These are phyloP conservation scores for Lycophotia porphyrea DNA, from an alignment of 2,888 invertebrate species.

Conservation along the genomic window DNA sequence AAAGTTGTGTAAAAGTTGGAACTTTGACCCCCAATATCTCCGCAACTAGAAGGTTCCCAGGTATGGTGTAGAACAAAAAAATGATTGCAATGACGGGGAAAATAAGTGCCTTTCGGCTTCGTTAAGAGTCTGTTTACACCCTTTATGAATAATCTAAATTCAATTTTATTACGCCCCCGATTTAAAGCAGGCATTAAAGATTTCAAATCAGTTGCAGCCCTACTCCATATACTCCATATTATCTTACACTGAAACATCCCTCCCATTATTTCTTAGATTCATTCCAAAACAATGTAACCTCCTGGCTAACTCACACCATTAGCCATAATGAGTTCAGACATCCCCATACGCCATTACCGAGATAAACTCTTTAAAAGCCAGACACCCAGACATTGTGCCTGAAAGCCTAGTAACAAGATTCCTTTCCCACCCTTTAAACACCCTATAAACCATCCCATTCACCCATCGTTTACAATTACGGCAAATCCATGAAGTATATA, in stretches of 20 bases:
- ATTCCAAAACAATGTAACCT: background rate
- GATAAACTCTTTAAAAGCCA: conserved; percentile 1
- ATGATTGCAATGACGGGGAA: too few species aligned
- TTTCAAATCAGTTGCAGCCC: background rate
- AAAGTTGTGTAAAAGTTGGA: too few species aligned
- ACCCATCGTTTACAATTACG: background rate
- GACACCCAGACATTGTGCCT: too few species aligned
- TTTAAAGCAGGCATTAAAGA: background rate
- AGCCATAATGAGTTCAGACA: background rate
- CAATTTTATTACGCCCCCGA: background rate
- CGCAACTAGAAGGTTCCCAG: too few species aligned
- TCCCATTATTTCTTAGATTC: background rate
- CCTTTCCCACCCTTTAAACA: background rate
- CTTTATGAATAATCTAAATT: background rate
- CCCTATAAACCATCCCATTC: background rate
- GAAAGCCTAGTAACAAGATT: conserved; percentile 10
- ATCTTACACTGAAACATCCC: background rate
- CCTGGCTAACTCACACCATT: background rate
- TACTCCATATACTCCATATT: background rate
- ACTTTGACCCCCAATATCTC: too few species aligned
- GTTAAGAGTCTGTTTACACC: too few species aligned
- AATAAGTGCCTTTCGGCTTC: too few species aligned
- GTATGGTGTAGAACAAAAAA: too few species aligned
- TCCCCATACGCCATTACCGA: background rate
- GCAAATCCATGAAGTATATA: background rate